Conservation (phyloP, 1,140 invertebrate genomes). For the Campoletis sonorensis region DNA sequence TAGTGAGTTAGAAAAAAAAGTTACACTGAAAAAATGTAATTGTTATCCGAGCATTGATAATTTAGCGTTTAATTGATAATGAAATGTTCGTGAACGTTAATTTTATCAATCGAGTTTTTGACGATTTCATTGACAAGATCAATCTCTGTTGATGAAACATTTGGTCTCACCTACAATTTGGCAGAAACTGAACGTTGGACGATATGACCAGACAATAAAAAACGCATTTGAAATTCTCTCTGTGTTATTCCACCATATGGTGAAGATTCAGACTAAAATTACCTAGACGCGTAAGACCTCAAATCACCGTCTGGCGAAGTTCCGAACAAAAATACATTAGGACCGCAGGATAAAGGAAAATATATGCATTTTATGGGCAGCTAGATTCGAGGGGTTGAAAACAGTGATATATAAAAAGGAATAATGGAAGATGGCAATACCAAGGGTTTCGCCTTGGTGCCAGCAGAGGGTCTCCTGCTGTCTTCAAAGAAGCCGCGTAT, state of each 20-base stretch:
- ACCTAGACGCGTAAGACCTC: not conserved
- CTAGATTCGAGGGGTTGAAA: conserved; percentile 7
- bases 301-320: not conserved
- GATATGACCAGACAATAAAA: conserved; percentile 18
- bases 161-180: too few species aligned
- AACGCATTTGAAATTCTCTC: not conserved
- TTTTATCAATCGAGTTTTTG: not conserved
- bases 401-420: conserved; percentile 17
- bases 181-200: too few species aligned
- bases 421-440: conserved; percentile 31
- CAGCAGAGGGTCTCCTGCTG: conserved; percentile 60
- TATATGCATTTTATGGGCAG: not conserved
- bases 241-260: too few species aligned
- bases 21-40: not conserved
- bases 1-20: not conserved
- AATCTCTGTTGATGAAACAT: too few species aligned
- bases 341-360: not conserved
- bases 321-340: not conserved
- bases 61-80: not conserved
- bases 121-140: not conserved
- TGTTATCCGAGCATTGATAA: not conserved
- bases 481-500: conserved; percentile 66
- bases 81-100: not conserved
- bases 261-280: too few species aligned
- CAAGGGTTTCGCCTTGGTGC: conserved; percentile 63